Evolutionary conservation across 30 jellyfish, hydroid and myxozoan genomes (phyloP), one percentile per base, ranked within the genome.

Genomic region (Hydractinia symbiolongicarpus): DNA sequence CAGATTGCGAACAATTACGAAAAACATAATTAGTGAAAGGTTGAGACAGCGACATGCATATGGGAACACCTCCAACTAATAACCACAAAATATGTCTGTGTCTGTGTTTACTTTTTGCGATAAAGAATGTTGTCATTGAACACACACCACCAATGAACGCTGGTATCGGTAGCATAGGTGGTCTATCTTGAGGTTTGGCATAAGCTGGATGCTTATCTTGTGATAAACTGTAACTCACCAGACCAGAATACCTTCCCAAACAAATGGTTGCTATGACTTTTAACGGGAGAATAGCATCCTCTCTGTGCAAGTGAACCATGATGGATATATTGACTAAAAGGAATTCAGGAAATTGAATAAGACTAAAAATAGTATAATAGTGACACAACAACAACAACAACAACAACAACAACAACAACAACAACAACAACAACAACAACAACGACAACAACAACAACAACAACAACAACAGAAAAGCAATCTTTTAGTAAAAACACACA

Each of bases 81-180:
- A 71, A 71, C 80, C 80, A 71, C 21, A 49, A 8, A 15, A 50
- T 71, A 30, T 71, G 60, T 19, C 80, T 54, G 51, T 30, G 80
- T 19, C 80, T 30, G n/a, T 71, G 80, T 50, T 71, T 71, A 30
- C n/a, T 71, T 71, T 71, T 71, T 20, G 60, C 5, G 13, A 71
- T 19, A 66, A 71, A 9, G 7, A 71, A 20, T 1, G 60, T 8
- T n/a, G 80, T 20, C 9, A 71, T 53, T n/a, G 80, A 49, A 50
- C 80, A 71, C 21, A 58, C 80, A 14, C 80, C 60, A 6, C 80
- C 80, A 50, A 71, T n/a, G n/a, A 71, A 58, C 8, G 70, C 80
- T 19, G 56, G 21, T 8, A 71, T 19, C 9, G 80, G 80, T 19
- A 71, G 51, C 21, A 71, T 20, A 20, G 60, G 60, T n/a, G 19